Evolutionary conservation across 37 sponge, comb jelly and placozoan species (phyloP), one percentile per base, ranked within the genome.

Genomic region (Ephydatia muelleri): DNA sequence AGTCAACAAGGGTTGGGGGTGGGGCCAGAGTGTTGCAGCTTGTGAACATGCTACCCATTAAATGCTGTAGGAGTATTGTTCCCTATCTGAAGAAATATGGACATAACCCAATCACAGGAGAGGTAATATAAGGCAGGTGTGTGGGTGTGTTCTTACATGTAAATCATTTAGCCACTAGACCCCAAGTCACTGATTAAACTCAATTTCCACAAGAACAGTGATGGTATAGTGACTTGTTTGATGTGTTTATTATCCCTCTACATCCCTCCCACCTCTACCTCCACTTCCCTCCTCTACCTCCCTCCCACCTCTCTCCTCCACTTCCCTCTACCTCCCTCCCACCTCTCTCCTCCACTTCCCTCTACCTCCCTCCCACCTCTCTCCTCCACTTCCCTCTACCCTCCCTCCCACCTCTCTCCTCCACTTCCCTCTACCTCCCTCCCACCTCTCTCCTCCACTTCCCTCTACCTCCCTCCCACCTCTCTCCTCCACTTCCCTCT

Each of bases 201-300:
- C 36, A 79, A 76, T 64, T 99, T 95, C 70, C 99, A 99, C 82
- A 99, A 95, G 84, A 96, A 96, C 72, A 79, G 87, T 73, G 96
- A 89, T 31, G 96, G 97, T 91, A 29, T 26, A n/a, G 47, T 43
- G 47, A 43, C 47, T 8, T 43, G 47, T n/a, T n/a, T n/a, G n/a
- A n/a, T n/a, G n/a, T n/a, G n/a, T n/a, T n/a, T n/a, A n/a, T n/a
- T n/a, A n/a, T n/a, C n/a, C 4, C 47, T 8, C 8, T 43, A 43
- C 8, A 11, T 4, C 47, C 47, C 47, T 43, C 47, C 47, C 47
- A 11, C 8, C 47, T 43, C 6, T 43, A 11, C n/a, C n/a, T n/a
- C 47, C 47, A 43, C 47, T 8, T 43, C 47, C n/a, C n/a, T n/a
- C 8, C 47, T 43, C 47, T 43, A 4, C 8, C 47, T 43, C 47